These are phyloP conservation scores for Anseranas semipalmata DNA, from an alignment of 2,113 vertebrate species.

Conservation along the genomic window DNA sequence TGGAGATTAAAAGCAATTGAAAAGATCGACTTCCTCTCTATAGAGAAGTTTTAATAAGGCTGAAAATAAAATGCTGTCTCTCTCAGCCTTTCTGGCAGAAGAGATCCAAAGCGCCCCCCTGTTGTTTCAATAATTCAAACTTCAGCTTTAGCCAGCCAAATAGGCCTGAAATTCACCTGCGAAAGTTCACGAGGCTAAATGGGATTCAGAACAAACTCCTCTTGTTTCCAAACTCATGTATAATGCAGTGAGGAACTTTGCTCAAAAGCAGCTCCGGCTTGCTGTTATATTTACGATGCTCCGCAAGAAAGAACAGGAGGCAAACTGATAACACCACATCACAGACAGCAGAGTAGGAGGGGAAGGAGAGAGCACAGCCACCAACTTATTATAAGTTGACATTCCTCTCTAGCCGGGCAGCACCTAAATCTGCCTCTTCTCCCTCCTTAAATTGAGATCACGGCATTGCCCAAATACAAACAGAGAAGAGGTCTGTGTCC, in stretches of 20 bases:
- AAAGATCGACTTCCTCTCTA: slow-evolving; percentile 65
- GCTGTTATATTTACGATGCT: background rate
- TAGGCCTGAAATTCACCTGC: slow-evolving; percentile 61
- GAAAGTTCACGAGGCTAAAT: slow-evolving; percentile 55
- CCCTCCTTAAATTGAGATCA: background rate
- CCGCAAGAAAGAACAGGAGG: background rate
- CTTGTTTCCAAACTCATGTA: slow-evolving; percentile 60
- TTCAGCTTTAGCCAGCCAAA: slow-evolving; percentile 53
- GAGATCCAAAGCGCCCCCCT: slow-evolving; percentile 5
- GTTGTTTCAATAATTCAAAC: slow-evolving; percentile 66
- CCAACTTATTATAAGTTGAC: background rate
- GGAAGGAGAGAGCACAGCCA: background rate
- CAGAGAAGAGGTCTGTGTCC: background rate
- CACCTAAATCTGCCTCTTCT: background rate
- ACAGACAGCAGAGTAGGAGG: background rate
- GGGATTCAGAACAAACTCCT: slow-evolving; percentile 42
- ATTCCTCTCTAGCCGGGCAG: background rate
- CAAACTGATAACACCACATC: background rate
- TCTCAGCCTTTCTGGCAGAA: slow-evolving; percentile 9
- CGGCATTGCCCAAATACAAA: background rate
- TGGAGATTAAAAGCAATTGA: slow-evolving; percentile 66
- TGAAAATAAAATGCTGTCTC: slow-evolving; percentile 61
- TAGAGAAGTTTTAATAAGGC: slow-evolving; percentile 69
- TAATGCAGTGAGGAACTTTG: slow-evolving; percentile 61
- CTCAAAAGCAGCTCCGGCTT: background rate